Base-by-base conservation (phyloP, 2,113 vertebrate species). In the Orientallactaga bullata region DNA sequence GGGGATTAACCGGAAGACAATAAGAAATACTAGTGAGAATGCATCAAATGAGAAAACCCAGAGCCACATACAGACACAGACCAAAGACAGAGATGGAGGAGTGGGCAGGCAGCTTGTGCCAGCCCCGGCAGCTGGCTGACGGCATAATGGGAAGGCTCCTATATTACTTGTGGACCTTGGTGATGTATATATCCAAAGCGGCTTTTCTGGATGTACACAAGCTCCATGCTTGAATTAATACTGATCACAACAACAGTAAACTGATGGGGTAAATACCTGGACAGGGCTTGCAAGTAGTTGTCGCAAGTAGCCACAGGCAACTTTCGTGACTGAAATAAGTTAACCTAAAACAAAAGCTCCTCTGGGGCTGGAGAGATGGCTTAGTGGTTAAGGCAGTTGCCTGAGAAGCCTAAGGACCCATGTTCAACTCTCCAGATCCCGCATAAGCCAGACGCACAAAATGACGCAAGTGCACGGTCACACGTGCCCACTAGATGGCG, bases 131-230 rank as follows among this genome's bases (percentile, higher is more conserved):
- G n/a, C 35, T n/a, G 8, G 1, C 7, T 91, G 23, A 20, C 35
- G 7, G 3, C 63, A 18, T 5, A 30, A n/a, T 20, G 12, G 0
- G 1, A 72, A 69, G 32, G 2, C 5, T 32, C 23, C 66, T 28
- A 24, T 10, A 51, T 77, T 7, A 23, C 26, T 42, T 69, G 30
- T 42, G 37, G 39, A 23, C 2, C 35, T 35, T 18, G 7, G 10
- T 63, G 76, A 32, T 42, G 58, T 77, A 13, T 32, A 86, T 58
- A 65, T 21, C 11, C 4, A 79, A 73, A 37, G n/a, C 21, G n/a
- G 91, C 77, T 42, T 69, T 26, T 55, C 16, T 63, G n/a, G 20
- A 11, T 20, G 28, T 10, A 37, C 21, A 42, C 10, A 37, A 32
- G 7, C 60, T 23, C 11, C 6, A 11, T 7, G 3, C 63, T 89